These are phyloP conservation scores for Hyppa rectilinea DNA, from an alignment of 2,888 invertebrate species.

Conservation along the genomic window DNA sequence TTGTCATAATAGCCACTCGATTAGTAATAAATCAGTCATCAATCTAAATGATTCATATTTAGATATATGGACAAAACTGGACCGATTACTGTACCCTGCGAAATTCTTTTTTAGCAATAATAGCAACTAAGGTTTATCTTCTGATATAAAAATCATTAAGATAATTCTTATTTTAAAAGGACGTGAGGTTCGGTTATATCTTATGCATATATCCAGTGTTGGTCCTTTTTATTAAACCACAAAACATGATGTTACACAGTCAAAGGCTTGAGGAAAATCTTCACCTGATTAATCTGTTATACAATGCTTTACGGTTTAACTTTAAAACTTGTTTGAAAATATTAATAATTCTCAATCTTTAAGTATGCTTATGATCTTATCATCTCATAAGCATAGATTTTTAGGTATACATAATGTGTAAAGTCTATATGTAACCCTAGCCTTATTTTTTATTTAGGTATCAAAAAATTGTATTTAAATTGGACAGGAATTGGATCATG, in stretches of 20 bases:
- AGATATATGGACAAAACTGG: constrained; percentile 1
- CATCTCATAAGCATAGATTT: neutral
- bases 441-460: neutral
- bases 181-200: neutral
- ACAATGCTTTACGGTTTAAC: neutral
- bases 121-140: neutral
- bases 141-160: too few relatives aligned
- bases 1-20: neutral
- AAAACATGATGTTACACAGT: neutral
- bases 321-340: too few relatives aligned
- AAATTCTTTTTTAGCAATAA: neutral
- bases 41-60: too few relatives aligned
- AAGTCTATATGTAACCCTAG: neutral
- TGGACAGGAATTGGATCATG: constrained; percentile 10
- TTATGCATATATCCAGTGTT: neutral
- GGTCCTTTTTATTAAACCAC: neutral
- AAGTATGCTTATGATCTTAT: neutral
- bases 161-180: neutral
- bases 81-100: constrained; percentile 1
- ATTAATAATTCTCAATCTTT: neutral
- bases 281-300: neutral
- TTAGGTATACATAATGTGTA: neutral
- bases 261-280: neutral
- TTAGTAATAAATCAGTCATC: neutral
- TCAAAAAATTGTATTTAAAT: constrained; percentile 8